Base-by-base conservation (phyloP, 2,888 invertebrate genomes). In the Leucoptera coffeella region DNA sequence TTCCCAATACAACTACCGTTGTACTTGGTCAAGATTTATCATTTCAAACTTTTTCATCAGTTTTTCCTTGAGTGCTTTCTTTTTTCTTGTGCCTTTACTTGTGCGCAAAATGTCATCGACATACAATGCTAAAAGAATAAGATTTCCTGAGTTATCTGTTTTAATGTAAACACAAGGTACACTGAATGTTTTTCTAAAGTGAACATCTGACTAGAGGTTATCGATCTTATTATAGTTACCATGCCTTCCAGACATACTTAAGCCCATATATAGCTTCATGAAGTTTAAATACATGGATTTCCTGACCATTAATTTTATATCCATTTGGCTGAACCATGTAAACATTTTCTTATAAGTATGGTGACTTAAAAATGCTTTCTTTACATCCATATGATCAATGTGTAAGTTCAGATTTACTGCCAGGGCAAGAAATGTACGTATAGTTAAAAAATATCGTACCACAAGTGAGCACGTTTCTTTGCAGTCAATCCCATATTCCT, bases 41-140 rank as follows among this genome's bases (percentile, higher is more conserved):
- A 26, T 30, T 15, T 29, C 23, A 26, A 29, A 29, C 19, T 7
- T 17, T 15, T 17, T 29, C 26, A 22, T 22, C 17, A 29, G 17
- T 22, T 26, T 10, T 12, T 26, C 20, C n/a, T 20, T 20, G 13
- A 26, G n/a, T 22, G 14, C 13, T 15, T 22, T n/a, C 20, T 22
- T 26, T 12, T 10, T 14, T 8, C n/a, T n/a, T 14, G 24, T 24
- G 14, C 19, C 14, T 14, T 28, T 28, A n/a, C 24, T 20, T 7
- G 21, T 14, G n/a, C 23, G 2, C 14, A 24, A 14, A n/a, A 28
- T 14, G 17, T 28, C 28, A 28, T 28, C 28, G 14, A 28, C 28
- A 20, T 28, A 28, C 8, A 28, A 14, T 4, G 28, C 28, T 10
- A 28, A 13, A 14, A 28, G 23, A 3, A 24, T 24, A 6, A 28